These are phyloP conservation scores for Forbesichthys papilliferus DNA, from an alignment of 2,113 vertebrate genomes.

Conservation along the genomic window DNA sequence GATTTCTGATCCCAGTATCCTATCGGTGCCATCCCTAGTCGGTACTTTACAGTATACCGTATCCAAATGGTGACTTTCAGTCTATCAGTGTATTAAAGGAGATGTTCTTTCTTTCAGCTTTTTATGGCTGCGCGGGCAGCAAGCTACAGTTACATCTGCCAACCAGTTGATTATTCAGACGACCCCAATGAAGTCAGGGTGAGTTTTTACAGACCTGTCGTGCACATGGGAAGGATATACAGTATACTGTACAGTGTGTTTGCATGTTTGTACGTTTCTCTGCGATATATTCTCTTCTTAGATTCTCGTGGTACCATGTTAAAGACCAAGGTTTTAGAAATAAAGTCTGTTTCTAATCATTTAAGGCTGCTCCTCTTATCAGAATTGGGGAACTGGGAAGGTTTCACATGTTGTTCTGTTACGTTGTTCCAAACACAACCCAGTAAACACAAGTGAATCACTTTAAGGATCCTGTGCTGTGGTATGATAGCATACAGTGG, in stretches of 20 bases:
- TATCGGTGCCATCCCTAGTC: too few relatives aligned
- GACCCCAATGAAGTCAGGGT: constrained; percentile 98
- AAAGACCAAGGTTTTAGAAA: constrained; percentile 34
- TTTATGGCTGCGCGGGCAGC: constrained; percentile 91
- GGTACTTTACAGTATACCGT: too few relatives aligned
- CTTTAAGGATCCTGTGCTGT: too few relatives aligned
- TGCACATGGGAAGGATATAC: too few relatives aligned
- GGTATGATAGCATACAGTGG: too few relatives aligned
- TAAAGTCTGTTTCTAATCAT: constrained; percentile 32
- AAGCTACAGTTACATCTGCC: constrained; percentile 97
- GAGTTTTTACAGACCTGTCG: constrained; percentile 69
- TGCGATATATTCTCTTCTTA: too few relatives aligned
- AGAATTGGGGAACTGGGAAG: constrained; percentile 29
- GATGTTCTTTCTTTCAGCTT: constrained; percentile 75
- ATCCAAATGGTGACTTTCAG: too few relatives aligned
- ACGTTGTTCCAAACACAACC: constrained; percentile 36
- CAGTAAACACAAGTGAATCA: neutral
- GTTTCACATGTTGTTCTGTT: constrained; percentile 59
- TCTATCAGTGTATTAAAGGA: neutral
- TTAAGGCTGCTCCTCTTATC: constrained; percentile 14
- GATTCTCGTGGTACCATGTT: too few relatives aligned
- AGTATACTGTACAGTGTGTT: too few relatives aligned
- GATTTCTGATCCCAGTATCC: too few relatives aligned
- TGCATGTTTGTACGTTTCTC: too few relatives aligned
- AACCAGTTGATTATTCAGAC: constrained; percentile 92